These are phyloP conservation scores for Acanthisitta chloris DNA, from an alignment of 2,113 vertebrate genomes.

Conservation along the genomic window DNA sequence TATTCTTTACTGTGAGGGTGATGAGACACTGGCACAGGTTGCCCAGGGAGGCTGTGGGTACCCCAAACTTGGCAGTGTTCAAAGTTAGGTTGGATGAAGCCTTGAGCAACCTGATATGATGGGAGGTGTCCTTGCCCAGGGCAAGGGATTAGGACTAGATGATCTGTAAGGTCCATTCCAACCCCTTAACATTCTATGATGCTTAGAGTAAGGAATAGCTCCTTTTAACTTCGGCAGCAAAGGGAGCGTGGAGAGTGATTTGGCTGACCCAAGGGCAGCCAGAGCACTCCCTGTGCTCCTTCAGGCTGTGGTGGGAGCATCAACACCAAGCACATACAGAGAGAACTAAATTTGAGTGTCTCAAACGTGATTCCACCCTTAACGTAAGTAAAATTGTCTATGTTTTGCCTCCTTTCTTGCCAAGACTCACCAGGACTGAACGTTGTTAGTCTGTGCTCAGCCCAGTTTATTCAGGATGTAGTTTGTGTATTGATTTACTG, in stretches of 20 bases:
- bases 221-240: neutral
- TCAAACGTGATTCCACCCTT: neutral
- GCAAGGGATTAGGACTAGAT: too few relatives aligned
- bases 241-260: neutral
- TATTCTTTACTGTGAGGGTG: too few relatives aligned
- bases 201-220: neutral
- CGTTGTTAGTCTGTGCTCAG: neutral
- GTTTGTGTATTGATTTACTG: neutral
- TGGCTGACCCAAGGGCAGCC: neutral
- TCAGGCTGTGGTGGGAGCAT: neutral
- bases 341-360: neutral
- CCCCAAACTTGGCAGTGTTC: too few relatives aligned
- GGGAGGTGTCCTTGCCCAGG: too few relatives aligned
- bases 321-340: neutral
- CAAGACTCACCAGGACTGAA: neutral
- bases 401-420: neutral
- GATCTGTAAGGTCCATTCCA: too few relatives aligned
- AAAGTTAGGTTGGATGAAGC: too few relatives aligned
- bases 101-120: too few relatives aligned
- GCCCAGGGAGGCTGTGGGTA: too few relatives aligned
- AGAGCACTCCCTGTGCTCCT: rapidly evolving
- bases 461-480: neutral
- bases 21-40: too few relatives aligned
- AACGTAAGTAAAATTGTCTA: neutral
- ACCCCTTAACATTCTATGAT: too few relatives aligned